Evolutionary conservation across 2,888 invertebrate species (phyloP).

Genomic region (Aphodius granarius): DNA sequence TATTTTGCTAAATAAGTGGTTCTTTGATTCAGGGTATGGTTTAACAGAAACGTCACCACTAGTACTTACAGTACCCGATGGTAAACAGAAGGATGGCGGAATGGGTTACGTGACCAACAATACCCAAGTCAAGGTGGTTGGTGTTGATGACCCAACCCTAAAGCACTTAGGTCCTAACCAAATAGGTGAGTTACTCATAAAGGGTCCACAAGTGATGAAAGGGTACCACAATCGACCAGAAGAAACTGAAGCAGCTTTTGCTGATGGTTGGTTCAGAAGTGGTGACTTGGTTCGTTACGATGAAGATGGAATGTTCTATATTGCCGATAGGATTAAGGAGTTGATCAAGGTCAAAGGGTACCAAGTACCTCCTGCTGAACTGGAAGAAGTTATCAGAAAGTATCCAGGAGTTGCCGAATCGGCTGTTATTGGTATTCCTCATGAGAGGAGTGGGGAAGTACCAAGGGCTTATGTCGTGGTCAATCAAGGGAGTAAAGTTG

Average conservation of each 20-base stretch:
- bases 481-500: constrained; percentile 51
- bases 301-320: constrained; percentile 65
- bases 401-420: constrained; percentile 76
- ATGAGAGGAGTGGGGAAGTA: constrained; percentile 67
- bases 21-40: constrained; percentile 60
- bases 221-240: constrained; percentile 76
- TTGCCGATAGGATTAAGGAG: constrained; percentile 79
- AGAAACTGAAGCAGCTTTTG: constrained; percentile 70
- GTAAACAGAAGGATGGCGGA: constrained; percentile 38
- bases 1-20: not conserved
- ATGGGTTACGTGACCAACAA: constrained; percentile 65
- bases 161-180: constrained; percentile 49
- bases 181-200: constrained; percentile 74
- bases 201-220: constrained; percentile 81
- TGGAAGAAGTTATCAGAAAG: constrained; percentile 71
- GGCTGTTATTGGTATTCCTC: constrained; percentile 77
- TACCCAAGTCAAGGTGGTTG: constrained; percentile 66
- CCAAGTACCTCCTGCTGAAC: constrained; percentile 84
- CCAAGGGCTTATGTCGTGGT: constrained; percentile 72
- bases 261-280: constrained; percentile 74
- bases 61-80: constrained; percentile 30
- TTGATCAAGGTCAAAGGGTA: constrained; percentile 74
- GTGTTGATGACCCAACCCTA: constrained; percentile 47
- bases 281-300: constrained; percentile 64
- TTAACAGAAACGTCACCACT: constrained; percentile 67